Conservation (phyloP, 2,113 vertebrate species). For the Brienomyrus longianalis region DNA sequence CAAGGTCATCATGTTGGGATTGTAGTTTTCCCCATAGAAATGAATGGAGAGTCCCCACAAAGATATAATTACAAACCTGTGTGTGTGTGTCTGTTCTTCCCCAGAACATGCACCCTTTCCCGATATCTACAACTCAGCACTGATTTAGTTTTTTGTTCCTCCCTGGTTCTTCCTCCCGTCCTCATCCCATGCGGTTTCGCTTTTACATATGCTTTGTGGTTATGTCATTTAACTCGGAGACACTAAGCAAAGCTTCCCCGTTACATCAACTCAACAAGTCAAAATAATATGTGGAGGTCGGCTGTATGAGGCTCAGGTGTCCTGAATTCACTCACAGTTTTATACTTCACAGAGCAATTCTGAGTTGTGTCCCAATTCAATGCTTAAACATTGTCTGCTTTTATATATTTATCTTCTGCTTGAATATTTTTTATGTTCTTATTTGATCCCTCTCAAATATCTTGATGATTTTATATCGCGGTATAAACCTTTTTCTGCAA, state of each 20-base stretch:
- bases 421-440: not conserved
- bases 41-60: too few relatives aligned
- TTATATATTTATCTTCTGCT: not conserved
- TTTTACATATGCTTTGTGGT: not conserved
- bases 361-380: too few relatives aligned
- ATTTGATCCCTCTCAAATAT: not conserved
- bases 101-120: not conserved
- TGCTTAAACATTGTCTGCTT: not conserved
- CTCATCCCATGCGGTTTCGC: not conserved
- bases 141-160: not conserved
- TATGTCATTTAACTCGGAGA: not conserved
- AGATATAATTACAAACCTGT: not conserved
- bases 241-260: too few relatives aligned
- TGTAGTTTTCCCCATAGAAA: too few relatives aligned
- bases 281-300: too few relatives aligned
- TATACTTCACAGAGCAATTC: too few relatives aligned
- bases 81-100: not conserved
- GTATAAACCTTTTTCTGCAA: not conserved
- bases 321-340: too few relatives aligned
- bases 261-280: too few relatives aligned
- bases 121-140: not conserved
- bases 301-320: too few relatives aligned
- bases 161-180: not conserved
- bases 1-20: too few relatives aligned
- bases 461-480: not conserved